Evolutionary conservation across 2,797 vertebrate genomes (phyloP).

Genomic region (Menidia menidia): DNA sequence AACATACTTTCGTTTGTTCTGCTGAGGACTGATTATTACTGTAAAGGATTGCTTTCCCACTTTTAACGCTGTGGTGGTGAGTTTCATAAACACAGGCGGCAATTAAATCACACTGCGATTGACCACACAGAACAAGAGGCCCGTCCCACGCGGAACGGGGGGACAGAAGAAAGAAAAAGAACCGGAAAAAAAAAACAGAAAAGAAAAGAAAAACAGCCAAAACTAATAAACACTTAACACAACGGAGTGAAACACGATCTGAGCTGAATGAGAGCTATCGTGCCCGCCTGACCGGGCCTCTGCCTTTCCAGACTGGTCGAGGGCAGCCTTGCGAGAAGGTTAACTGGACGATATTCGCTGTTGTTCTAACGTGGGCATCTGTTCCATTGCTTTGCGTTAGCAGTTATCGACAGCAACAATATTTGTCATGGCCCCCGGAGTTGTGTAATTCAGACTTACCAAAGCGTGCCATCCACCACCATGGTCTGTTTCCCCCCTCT

Average conservation of each 20-base stretch:
- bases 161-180: neutral
- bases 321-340: conserved; percentile 79
- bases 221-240: conserved; percentile 75
- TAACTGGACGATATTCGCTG: conserved; percentile 80
- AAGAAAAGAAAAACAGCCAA: conserved; percentile 21
- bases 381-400: conserved; percentile 77
- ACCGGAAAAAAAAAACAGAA: neutral
- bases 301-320: conserved; percentile 68
- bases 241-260: conserved; percentile 70
- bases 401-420: conserved; percentile 78
- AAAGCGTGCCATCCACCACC: conserved; percentile 79
- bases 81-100: conserved; percentile 61
- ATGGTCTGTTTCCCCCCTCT: conserved; percentile 81
- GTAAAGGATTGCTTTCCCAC: conserved; percentile 62
- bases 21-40: conserved; percentile 60
- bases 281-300: conserved; percentile 70
- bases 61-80: conserved; percentile 53
- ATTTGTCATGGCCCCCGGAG: conserved; percentile 79
- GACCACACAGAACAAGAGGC: conserved; percentile 55
- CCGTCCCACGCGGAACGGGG: conserved; percentile 11
- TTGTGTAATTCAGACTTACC: conserved; percentile 84
- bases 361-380: conserved; percentile 76
- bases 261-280: conserved; percentile 70
- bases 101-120: conserved; percentile 62
- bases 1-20: conserved; percentile 72